Percentiles rank a stretch among this genome's conserved stretches.
phyloP scores from a whole-genome alignment of 2,113 vertebrate genomes.

The Cyrtonyx montezumae region DNA sequence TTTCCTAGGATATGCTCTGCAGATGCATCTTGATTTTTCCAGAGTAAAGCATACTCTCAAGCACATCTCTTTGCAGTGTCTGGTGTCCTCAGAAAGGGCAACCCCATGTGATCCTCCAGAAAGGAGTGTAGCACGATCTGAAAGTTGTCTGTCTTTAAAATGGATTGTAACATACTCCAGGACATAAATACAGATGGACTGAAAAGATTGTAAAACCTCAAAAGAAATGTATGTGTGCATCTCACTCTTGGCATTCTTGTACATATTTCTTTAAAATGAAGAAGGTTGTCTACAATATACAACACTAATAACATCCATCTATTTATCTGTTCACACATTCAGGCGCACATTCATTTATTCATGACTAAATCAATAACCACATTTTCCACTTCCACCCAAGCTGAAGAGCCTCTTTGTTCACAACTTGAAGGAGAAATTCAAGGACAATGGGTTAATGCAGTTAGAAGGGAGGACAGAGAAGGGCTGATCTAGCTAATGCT shows the following conservation, averaged over 20 bases:
- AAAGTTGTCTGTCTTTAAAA: neutral
- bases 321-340: neutral
- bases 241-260: neutral
- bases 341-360: constrained; percentile 32
- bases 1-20: neutral
- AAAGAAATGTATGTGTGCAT: neutral
- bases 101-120: neutral
- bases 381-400: constrained; percentile 18
- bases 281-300: neutral
- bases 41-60: neutral
- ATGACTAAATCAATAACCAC: constrained; percentile 42
- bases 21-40: neutral
- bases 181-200: neutral
- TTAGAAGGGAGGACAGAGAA: constrained; percentile 32
- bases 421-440: constrained; percentile 53
- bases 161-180: neutral
- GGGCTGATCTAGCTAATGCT: constrained; percentile 27
- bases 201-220: neutral
- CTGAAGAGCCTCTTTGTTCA: constrained; percentile 47
- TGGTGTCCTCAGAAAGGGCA: neutral
- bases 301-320: neutral
- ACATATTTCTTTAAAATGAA: neutral
- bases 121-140: neutral
- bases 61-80: neutral
- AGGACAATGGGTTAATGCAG: constrained; percentile 26